Conservation (phyloP, 2,113 vertebrate species). For the Megalops atlanticus region DNA sequence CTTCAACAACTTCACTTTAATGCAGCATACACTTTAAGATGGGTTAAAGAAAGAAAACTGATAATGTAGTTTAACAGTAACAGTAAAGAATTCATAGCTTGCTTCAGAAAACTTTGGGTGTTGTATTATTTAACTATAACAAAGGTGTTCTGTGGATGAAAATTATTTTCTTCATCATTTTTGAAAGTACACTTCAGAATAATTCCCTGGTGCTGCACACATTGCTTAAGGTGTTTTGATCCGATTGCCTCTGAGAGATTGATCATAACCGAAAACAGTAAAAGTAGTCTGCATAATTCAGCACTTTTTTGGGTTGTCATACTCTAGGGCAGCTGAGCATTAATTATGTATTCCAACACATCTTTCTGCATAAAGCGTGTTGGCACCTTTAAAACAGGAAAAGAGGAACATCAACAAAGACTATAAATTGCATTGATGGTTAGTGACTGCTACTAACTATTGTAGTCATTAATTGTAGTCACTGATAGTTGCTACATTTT, state of each 20-base stretch:
- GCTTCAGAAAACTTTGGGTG: too few species aligned
- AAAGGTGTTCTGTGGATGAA: too few species aligned
- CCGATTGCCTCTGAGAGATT: neutral
- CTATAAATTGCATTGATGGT: too few species aligned
- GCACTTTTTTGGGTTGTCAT: neutral
- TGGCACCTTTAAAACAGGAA: neutral
- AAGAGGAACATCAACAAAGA: neutral
- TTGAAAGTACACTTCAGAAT: neutral
- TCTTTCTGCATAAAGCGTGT: neutral
- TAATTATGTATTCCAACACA: constrained; percentile 5
- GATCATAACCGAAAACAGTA: constrained; percentile 3
- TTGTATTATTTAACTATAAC: too few species aligned
- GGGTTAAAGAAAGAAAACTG: too few species aligned
- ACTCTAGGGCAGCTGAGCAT: neutral
- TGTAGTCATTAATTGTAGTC: too few species aligned
- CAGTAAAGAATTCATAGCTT: too few species aligned
- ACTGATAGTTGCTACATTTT: neutral
- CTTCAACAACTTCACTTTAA: too few species aligned
- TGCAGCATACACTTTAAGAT: too few species aligned
- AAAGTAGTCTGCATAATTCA: constrained; percentile 4
- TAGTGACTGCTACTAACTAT: too few species aligned
- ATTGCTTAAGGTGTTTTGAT: constrained; percentile 1
- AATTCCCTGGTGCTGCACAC: neutral
- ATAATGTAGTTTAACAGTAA: too few species aligned
- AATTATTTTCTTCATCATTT: neutral